These are phyloP conservation scores for Abrostola triplasia DNA, from an alignment of 2,888 invertebrate genomes.

Conservation along the genomic window DNA sequence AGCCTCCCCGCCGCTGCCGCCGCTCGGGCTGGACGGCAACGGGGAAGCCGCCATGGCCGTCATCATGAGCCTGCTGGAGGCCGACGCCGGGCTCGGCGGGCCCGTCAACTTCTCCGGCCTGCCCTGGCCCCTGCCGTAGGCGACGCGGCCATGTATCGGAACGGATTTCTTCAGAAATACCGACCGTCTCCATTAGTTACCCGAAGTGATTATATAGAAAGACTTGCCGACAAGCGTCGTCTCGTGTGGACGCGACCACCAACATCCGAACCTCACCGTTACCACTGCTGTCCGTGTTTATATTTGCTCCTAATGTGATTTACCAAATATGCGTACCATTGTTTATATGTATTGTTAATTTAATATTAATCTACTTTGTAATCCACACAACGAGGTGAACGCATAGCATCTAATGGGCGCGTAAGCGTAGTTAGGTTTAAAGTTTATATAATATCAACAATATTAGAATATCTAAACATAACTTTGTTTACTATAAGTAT, in stretches of 20 bases:
- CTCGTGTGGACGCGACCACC: too few species aligned
- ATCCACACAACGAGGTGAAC: not conserved
- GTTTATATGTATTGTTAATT: conserved; percentile 14
- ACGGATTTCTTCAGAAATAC: too few species aligned
- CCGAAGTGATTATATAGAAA: too few species aligned
- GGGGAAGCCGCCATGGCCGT: conserved; percentile 97
- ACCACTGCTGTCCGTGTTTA: not conserved
- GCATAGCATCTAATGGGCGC: not conserved
- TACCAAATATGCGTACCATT: conserved; percentile 37
- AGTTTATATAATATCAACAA: not conserved
- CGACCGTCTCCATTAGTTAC: not conserved
- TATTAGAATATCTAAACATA: not conserved
- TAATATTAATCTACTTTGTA: not conserved
- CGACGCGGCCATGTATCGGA: not conserved
- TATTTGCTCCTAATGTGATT: conserved; percentile 9
- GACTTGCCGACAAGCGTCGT: too few species aligned
- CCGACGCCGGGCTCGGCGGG: conserved; percentile 95
- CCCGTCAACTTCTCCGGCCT: conserved; percentile 95
- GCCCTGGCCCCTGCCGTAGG: conserved; percentile 94
- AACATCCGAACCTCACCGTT: not conserved
- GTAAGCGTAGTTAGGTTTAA: not conserved
- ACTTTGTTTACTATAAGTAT: too few species aligned
- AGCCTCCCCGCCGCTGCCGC: conserved; percentile 66
- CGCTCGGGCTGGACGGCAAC: conserved; percentile 90
- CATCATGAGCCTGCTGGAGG: conserved; percentile 96